Percentiles rank a stretch among this genome's conserved stretches.
phyloP scores from a whole-genome alignment of 2,113 vertebrate genomes.

The Eretmochelys imbricata region DNA sequence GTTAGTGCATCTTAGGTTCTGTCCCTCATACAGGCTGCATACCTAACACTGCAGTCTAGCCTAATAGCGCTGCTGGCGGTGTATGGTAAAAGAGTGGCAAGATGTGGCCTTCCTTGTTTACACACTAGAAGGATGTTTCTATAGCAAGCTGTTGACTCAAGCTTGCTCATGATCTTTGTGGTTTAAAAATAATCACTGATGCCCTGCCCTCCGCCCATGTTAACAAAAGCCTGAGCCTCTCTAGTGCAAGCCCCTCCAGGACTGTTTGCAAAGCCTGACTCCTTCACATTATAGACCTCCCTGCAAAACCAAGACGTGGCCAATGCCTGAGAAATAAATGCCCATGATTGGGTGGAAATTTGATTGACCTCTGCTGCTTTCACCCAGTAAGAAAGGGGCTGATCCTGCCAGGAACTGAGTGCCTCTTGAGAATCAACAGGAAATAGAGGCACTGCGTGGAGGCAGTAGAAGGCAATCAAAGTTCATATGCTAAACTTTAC shows the following conservation, averaged over 20 bases:
- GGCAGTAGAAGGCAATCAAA: not conserved
- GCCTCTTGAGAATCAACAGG: not conserved
- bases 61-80: not conserved
- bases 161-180: not conserved
- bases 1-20: too few relatives aligned
- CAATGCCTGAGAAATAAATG: not conserved
- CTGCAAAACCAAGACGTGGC: not conserved
- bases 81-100: not conserved
- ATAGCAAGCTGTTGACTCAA: conserved; percentile 32
- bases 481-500: not conserved
- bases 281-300: not conserved
- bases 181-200: conserved; percentile 3
- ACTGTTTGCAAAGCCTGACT: not conserved
- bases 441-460: too few relatives aligned
- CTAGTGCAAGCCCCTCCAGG: too few relatives aligned
- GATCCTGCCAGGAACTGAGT: not conserved
- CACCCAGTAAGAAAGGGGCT: not conserved
- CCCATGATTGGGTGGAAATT: not conserved
- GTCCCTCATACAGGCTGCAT: not conserved
- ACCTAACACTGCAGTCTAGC: not conserved
- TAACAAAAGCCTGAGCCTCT: not conserved
- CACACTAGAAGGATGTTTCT: not conserved
- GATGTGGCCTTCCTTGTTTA: accelerated
- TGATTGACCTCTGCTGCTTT: not conserved
- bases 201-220: not conserved